Conservation (phyloP, 2,888 invertebrate genomes). For the Prosopocoilus inquinatus region DNA sequence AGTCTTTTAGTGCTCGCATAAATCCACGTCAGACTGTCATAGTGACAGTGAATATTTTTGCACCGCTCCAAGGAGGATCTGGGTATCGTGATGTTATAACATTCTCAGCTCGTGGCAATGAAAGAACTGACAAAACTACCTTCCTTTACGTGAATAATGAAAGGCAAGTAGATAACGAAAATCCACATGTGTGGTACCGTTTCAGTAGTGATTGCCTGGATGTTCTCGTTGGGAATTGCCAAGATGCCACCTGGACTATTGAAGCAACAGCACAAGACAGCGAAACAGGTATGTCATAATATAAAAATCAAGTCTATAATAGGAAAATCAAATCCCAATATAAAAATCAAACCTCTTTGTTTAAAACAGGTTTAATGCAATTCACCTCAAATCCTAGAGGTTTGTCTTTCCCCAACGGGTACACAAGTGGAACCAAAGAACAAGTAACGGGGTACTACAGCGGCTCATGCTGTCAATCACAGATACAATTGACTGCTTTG, state of each 20-base stretch:
- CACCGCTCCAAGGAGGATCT: slow-evolving; percentile 45
- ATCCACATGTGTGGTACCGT: slow-evolving; percentile 40
- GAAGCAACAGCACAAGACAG: slow-evolving; percentile 67
- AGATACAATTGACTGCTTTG: slow-evolving; percentile 64
- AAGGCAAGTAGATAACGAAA: slow-evolving; percentile 30
- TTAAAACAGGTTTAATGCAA: slow-evolving; percentile 56
- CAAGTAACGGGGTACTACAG: slow-evolving; percentile 66
- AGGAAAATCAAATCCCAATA: not conserved
- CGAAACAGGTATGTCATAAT: slow-evolving; percentile 55
- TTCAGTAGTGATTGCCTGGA: slow-evolving; percentile 51
- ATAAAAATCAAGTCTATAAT: not conserved
- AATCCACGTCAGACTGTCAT: slow-evolving; percentile 59
- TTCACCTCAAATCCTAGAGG: slow-evolving; percentile 61
- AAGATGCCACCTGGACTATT: slow-evolving; percentile 67
- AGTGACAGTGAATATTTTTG: slow-evolving; percentile 51
- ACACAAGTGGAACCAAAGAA: slow-evolving; percentile 66
- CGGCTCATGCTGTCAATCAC: slow-evolving; percentile 71
- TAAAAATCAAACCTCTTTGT: not conserved
- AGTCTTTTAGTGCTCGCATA: slow-evolving; percentile 47
- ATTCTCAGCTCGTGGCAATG: slow-evolving; percentile 56
- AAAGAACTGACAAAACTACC: slow-evolving; percentile 47
- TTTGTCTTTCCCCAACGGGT: slow-evolving; percentile 61
- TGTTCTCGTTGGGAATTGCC: slow-evolving; percentile 55
- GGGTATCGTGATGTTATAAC: slow-evolving; percentile 62
- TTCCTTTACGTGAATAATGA: slow-evolving; percentile 48